Evolutionary conservation across 2,113 vertebrate genomes (phyloP).

Genomic region (Chunga burmeisteri): DNA sequence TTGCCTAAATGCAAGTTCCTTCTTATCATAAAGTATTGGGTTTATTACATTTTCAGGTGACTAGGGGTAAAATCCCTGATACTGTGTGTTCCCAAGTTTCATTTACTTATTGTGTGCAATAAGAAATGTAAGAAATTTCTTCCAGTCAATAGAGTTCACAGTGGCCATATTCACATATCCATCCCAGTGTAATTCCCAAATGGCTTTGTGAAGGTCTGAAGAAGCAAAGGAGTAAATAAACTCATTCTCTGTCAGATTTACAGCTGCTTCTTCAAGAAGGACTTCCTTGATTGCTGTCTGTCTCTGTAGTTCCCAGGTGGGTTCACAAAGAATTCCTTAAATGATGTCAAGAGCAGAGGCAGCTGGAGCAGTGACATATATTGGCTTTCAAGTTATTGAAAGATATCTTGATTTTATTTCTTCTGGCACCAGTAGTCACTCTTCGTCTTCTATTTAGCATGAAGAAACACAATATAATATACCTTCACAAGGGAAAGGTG

Average conservation of each 20-base stretch:
- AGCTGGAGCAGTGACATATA: slow-evolving; percentile 12
- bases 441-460: not conserved
- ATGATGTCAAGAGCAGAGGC: slow-evolving; percentile 3
- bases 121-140: not conserved
- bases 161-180: not conserved
- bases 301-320: not conserved
- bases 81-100: not conserved
- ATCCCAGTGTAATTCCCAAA: not conserved
- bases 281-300: slow-evolving; percentile 12
- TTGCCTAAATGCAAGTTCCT: not conserved
- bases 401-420: slow-evolving; percentile 54
- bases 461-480: not conserved
- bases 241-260: slow-evolving; percentile 11
- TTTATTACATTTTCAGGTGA: not conserved
- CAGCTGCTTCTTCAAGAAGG: not conserved
- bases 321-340: slow-evolving; percentile 8
- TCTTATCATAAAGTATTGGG: not conserved
- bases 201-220: not conserved
- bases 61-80: not conserved
- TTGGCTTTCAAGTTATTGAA: slow-evolving; percentile 18
- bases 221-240: slow-evolving; percentile 22
- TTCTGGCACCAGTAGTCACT: not conserved
- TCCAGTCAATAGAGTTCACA: not conserved
- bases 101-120: not conserved
- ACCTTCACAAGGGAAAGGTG: not conserved